phyloP scores from a whole-genome alignment of 2,113 vertebrate species.

The Kryptolebias marmoratus region DNA sequence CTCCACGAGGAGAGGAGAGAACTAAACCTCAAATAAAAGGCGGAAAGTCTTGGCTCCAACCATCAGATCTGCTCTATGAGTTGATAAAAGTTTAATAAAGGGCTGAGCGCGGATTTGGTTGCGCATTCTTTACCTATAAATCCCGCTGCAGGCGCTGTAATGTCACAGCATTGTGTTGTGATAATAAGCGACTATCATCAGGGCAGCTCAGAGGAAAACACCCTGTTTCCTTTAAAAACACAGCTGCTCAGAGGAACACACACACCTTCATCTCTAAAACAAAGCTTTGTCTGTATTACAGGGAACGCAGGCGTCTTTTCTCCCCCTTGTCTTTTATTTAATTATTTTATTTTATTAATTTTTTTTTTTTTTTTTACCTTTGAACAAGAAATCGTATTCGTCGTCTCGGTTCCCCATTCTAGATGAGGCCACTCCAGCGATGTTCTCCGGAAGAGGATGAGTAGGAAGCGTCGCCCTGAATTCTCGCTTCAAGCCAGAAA shows the following conservation, averaged over 20 bases:
- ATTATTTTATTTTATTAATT: slow-evolving; percentile 42
- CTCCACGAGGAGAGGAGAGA: slow-evolving; percentile 2
- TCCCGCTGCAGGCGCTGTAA: slow-evolving; percentile 62
- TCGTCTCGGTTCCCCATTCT: slow-evolving; percentile 88
- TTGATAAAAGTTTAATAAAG: slow-evolving; percentile 59
- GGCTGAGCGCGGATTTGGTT: slow-evolving; percentile 32
- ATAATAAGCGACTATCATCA: slow-evolving; percentile 52
- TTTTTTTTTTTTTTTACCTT: slow-evolving; percentile 76
- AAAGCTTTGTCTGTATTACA: slow-evolving; percentile 28
- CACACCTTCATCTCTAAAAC: slow-evolving; percentile 26
- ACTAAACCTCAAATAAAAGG: slow-evolving; percentile 18
- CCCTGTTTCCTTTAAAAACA: neutral
- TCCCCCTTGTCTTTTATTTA: neutral
- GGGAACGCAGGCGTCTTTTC: slow-evolving; percentile 65
- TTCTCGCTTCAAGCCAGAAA: slow-evolving; percentile 41
- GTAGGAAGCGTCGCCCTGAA: slow-evolving; percentile 30
- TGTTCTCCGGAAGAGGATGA: slow-evolving; percentile 63
- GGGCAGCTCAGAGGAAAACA: slow-evolving; percentile 30
- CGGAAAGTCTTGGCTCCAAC: neutral
- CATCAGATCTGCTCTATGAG: slow-evolving; percentile 5
- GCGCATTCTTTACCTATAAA: slow-evolving; percentile 64
- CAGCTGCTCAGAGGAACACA: neutral
- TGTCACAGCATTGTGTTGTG: slow-evolving; percentile 62
- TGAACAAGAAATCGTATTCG: slow-evolving; percentile 89
- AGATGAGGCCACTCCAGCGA: slow-evolving; percentile 73